Evolutionary conservation across 2,797 vertebrate species (phyloP), one percentile per base, ranked within the genome.

Genomic region (Hafferia zeledoni): DNA sequence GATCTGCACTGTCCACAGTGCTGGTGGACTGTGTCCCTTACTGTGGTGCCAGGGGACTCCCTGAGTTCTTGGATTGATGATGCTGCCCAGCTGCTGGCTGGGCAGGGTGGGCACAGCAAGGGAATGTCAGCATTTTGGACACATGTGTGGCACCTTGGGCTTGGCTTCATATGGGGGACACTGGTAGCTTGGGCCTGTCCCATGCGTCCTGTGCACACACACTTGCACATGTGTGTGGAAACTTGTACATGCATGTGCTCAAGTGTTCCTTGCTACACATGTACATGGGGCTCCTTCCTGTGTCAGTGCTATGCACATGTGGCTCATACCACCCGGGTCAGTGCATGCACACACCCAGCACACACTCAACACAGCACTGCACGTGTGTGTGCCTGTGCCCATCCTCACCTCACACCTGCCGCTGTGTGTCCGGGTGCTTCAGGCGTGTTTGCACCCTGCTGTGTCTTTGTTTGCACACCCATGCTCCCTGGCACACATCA

Each of bases 331-430:
- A 57, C 75, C 33, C 15, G 2, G 37, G n/a, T 47, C 37, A 35
- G 3, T 0, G 0, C 44, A 33, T 61, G 27, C 0, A 3, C 46
- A 18, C 33, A 18, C 13, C 13, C 25, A 60, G 43, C 46, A 33
- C 46, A 4, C 5, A 1, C n/a, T 61, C 0, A 0, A 27, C 52
- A 52, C 20, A 68, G 44, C 61, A 55, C 56, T 63, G 41, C 46
- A 13, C 23, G 1, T 0, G 0, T 0, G 0, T 57, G 46, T 91
- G 33, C 44, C 47, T 33, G 25, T n/a, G 52, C 56, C 33, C 15
- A 4, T 55, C 52, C 33, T 77, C 25, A 12, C 60, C 16, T 77
- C 23, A 0, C 24, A 46, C 41, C 76, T 31, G 7, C 53, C 2
- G 5, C 25, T 61, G 23, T 17, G 41, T 3, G 2, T 65, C 44